Base-by-base conservation (phyloP, 2,113 vertebrate genomes). In the Glaucomys volans region DNA sequence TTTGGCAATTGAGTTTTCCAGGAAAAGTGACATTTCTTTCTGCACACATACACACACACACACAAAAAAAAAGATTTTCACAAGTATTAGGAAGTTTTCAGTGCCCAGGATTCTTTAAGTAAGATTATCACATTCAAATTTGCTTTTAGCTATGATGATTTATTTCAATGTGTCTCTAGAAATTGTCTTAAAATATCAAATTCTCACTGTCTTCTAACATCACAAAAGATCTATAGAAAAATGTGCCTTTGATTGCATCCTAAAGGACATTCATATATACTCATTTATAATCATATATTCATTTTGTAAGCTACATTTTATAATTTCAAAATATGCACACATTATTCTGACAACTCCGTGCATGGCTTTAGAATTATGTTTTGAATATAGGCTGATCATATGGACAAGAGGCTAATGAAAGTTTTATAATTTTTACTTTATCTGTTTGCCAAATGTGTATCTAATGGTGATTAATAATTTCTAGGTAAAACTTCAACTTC, bases 381-480 rank as follows among this genome's bases (percentile, higher is more conserved):
- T 84, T 90, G 28, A 79, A 47, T 85, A 52, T 66, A 95, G 79
- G 11, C 71, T 83, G 35, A 62, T 81, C 50, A 8, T 52, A 71
- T 52, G 8, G 6, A 79, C 50, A 79, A 47, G 22, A 67, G 4
- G 37, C 13, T 50, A 93, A 40, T 35, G 30, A 66, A 85, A 80
- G 4, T 72, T 86, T 94, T 47, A 76, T 84, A 81, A 47, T 6
- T 35, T 92, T 87, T 64, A 74, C 30, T 77, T 82, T 86, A 2
- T 22, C 24, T 87, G 12, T 72, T 47, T 52, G 44, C 10, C 77
- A 95, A 67, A 97, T 85, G 5, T 81, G 0, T 35, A 8, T 81
- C n/a, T 77, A 66, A 74, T 66, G 37, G 40, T 93, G 74, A 85
- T 97, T 86, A 94, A 90, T 94, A 93, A 96, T 69, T 93, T 76